Evolutionary conservation across 2,113 vertebrate species (phyloP).

Genomic region (Python bivittatus): DNA sequence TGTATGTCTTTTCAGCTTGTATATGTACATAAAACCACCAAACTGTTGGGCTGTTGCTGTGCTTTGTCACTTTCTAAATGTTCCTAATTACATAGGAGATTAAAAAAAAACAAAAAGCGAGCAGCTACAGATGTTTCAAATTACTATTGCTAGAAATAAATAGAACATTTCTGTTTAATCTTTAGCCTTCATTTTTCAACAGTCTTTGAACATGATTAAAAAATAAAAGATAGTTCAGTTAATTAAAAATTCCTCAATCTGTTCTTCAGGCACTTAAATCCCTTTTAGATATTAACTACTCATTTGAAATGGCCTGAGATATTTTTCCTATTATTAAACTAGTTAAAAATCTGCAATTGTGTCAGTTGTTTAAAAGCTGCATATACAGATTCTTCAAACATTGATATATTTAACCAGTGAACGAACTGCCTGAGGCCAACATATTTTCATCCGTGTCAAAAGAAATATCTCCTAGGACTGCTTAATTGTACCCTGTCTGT

Average conservation of each 20-base stretch:
- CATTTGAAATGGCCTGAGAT: background rate
- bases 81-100: background rate
- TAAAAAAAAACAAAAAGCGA: slow-evolving; percentile 27
- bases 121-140: background rate
- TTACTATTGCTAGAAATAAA: background rate
- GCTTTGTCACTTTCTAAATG: slow-evolving; percentile 14
- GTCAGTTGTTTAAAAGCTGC: background rate
- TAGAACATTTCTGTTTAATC: accelerated
- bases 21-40: background rate
- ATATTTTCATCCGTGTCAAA: background rate
- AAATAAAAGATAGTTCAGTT: background rate
- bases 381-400: background rate
- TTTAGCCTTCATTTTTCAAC: background rate
- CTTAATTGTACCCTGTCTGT: background rate
- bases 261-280: background rate
- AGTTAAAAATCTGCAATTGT: background rate
- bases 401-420: background rate
- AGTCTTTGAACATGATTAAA: background rate
- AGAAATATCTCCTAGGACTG: background rate
- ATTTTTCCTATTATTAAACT: background rate
- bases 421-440: background rate
- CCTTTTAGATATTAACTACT: background rate
- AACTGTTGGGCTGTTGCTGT: background rate
- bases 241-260: background rate
- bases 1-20: background rate